phyloP scores from a whole-genome alignment of 2,113 vertebrate genomes.

The Sminthopsis crassicaudata region DNA sequence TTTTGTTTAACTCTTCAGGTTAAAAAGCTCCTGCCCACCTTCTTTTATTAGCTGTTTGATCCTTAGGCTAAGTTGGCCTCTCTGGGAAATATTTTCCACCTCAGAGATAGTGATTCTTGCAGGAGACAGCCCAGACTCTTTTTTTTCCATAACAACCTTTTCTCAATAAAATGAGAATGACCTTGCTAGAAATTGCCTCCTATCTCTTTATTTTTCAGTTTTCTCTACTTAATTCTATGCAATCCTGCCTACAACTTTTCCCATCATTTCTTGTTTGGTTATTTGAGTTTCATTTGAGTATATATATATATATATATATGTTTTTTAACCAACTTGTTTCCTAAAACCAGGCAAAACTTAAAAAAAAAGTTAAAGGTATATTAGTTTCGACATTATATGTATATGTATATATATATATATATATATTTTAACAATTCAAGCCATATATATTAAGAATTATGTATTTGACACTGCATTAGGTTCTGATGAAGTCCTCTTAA shows the following conservation, averaged over 20 bases:
- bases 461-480: not conserved
- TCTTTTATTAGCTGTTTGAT: not conserved
- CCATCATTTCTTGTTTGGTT: not conserved
- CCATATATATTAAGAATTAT: too few species aligned
- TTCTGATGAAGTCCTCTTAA: not conserved
- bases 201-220: not conserved
- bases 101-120: not conserved
- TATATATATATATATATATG: too few species aligned
- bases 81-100: not conserved
- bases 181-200: not conserved
- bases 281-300: not conserved
- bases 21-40: not conserved
- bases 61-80: not conserved
- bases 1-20: slow-evolving; percentile 10
- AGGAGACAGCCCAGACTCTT: not conserved
- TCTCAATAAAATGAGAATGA: not conserved
- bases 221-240: not conserved
- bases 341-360: too few species aligned
- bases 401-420: too few species aligned
- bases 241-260: not conserved
- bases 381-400: not conserved
- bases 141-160: not conserved
- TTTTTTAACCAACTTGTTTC: too few species aligned
- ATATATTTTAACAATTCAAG: too few species aligned
- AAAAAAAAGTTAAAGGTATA: not conserved